Conservation (phyloP, 2,797 vertebrate species). For the Notolabrus celidotus region DNA sequence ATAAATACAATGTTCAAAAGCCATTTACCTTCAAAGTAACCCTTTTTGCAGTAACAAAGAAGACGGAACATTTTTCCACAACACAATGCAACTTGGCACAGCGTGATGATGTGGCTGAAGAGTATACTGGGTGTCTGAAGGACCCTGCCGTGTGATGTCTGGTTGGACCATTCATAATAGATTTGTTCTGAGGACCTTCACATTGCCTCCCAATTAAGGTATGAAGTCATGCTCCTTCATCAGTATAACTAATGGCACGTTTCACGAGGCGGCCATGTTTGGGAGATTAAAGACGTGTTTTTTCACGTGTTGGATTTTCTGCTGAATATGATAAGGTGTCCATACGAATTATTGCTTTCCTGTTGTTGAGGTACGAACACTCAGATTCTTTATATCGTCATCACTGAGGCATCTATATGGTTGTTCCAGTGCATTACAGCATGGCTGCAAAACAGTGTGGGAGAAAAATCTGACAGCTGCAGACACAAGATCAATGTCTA, state of each 20-base stretch:
- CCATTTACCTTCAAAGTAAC: constrained; percentile 66
- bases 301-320: constrained; percentile 69
- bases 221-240: constrained; percentile 83
- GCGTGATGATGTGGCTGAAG: constrained; percentile 64
- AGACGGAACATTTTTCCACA: constrained; percentile 56
- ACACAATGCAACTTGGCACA: constrained; percentile 59
- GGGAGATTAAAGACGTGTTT: constrained; percentile 68
- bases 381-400: constrained; percentile 47
- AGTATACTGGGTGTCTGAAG: constrained; percentile 51
- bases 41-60: constrained; percentile 60
- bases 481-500: constrained; percentile 40
- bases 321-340: constrained; percentile 70
- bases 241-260: constrained; percentile 79
- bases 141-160: constrained; percentile 70
- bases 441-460: constrained; percentile 29
- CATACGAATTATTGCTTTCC: constrained; percentile 55
- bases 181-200: constrained; percentile 81
- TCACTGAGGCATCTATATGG: constrained; percentile 57
- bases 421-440: constrained; percentile 64
- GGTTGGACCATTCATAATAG: constrained; percentile 80
- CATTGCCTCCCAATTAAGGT: constrained; percentile 80
- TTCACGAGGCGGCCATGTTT: constrained; percentile 69
- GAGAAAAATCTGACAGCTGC: constrained; percentile 36
- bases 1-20: constrained; percentile 70
- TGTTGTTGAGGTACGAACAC: constrained; percentile 50